These are phyloP conservation scores for Adelphocoris suturalis DNA, from an alignment of 2,888 invertebrate genomes.

Conservation along the genomic window DNA sequence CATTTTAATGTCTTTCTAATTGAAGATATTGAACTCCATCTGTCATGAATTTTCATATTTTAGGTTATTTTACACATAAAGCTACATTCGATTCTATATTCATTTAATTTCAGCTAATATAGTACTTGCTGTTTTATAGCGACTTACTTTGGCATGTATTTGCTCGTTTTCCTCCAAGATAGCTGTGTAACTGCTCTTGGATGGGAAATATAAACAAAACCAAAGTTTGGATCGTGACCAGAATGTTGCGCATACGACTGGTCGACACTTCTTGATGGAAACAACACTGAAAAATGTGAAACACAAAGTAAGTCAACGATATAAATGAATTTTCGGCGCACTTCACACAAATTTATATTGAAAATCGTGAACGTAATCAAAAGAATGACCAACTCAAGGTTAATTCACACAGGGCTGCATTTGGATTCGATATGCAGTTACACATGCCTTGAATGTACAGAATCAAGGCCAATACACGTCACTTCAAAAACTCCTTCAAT, in stretches of 20 bases:
- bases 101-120: too few relatives aligned
- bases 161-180: conserved; percentile 99
- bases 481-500: background rate
- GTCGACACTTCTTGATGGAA: conserved; percentile 86
- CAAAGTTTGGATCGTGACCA: conserved; percentile 88
- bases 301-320: background rate
- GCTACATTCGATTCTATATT: too few relatives aligned
- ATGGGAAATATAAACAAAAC: conserved; percentile 97
- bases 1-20: background rate
- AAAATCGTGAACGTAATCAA: background rate
- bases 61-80: too few relatives aligned
- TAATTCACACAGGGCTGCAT: conserved; percentile 4
- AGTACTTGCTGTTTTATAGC: background rate
- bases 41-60: too few relatives aligned
- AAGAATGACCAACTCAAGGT: background rate
- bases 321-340: too few relatives aligned
- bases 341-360: too few relatives aligned
- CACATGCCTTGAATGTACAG: background rate
- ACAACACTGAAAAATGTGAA: conserved; percentile 82
- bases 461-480: background rate
- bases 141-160: conserved; percentile 97
- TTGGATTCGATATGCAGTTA: background rate
- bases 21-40: too few relatives aligned
- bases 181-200: conserved; percentile 97
- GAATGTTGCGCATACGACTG: conserved; percentile 79